phyloP scores from a whole-genome alignment of 2,113 vertebrate species.

The Porphyrio hochstetteri region DNA sequence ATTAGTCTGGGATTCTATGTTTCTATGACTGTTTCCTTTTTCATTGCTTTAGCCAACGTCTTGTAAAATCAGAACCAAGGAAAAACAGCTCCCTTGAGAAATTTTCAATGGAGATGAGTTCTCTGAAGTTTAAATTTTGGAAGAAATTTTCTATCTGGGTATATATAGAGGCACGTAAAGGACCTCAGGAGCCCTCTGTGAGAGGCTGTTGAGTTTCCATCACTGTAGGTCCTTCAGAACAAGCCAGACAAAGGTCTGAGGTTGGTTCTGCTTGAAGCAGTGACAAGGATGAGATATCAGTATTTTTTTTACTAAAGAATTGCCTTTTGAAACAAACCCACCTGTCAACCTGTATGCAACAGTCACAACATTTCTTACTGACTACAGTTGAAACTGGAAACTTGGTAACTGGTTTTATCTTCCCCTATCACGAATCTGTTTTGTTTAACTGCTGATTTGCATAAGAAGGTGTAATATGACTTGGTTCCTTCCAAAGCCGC shows the following conservation, averaged over 20 bases:
- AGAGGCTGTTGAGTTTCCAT: not conserved
- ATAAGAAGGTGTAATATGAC: not conserved
- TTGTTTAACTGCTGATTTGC: not conserved
- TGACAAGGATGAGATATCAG: not conserved
- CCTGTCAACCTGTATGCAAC: not conserved
- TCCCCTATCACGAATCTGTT: not conserved
- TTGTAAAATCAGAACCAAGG: not conserved
- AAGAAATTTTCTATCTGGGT: not conserved
- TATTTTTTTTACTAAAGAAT: not conserved
- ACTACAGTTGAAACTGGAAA: not conserved
- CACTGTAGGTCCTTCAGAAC: not conserved
- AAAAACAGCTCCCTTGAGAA: not conserved
- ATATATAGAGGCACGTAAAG: not conserved
- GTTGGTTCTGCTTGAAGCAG: not conserved
- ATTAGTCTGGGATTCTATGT: too few relatives aligned
- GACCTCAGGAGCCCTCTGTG: not conserved
- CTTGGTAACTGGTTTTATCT: not conserved
- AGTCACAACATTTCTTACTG: not conserved
- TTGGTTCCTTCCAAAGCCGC: not conserved
- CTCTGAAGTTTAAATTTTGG: not conserved
- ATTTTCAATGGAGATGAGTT: not conserved
- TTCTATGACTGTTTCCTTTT: not conserved
- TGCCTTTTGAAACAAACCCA: not conserved
- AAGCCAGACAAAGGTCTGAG: not conserved
- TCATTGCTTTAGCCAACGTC: not conserved